Base-by-base conservation (phyloP, 2,888 invertebrate species). In the Seira musarum region DNA sequence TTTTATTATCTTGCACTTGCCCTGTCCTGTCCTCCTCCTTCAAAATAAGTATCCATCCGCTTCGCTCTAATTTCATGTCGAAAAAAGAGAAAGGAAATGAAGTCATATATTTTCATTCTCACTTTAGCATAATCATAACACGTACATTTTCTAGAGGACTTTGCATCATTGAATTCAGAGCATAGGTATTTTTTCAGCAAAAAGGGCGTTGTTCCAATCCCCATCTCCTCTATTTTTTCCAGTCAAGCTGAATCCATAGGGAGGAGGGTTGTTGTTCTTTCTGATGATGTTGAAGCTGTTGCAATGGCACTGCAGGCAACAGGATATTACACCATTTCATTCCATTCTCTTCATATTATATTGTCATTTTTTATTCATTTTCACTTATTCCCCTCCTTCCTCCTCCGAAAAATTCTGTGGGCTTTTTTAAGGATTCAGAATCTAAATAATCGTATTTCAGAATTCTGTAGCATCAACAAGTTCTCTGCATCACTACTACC, bases 121-220 rank as follows among this genome's bases (percentile, higher is more conserved):
- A 57, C 57, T 57, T 57, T 57, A 57, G 57, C 57, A 57, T 57
- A 57, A 57, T 57, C 57, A 57, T 57, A 57, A 3, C 57, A 57
- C 57, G 57, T 57, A 57, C 57, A 15, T 17, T 6, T n/a, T n/a
- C n/a, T n/a, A n/a, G n/a, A n/a, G n/a, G n/a, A n/a, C n/a, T n/a
- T n/a, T n/a, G n/a, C n/a, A n/a, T n/a, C n/a, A n/a, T n/a, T n/a
- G n/a, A n/a, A n/a, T n/a, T n/a, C n/a, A 15, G 17, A 15, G 57
- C 57, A 10, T 57, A n/a, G n/a, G 17, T n/a, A 57, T 40, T 40
- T 40, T 40, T 57, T 57, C n/a, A 57, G 79, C 79, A 73, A 22
- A 15, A 57, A 73, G 79, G 79, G 79, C 79, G 79, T 80, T 80
- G 79, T 80, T 80, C 79, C 78, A 71, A 46, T 60, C 66, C 77